A percentile compares a stretch with the other conserved stretches of the same genome.
Conservation (phyloP, 2,797 vertebrate species). For the Carapus acus region DNA sequence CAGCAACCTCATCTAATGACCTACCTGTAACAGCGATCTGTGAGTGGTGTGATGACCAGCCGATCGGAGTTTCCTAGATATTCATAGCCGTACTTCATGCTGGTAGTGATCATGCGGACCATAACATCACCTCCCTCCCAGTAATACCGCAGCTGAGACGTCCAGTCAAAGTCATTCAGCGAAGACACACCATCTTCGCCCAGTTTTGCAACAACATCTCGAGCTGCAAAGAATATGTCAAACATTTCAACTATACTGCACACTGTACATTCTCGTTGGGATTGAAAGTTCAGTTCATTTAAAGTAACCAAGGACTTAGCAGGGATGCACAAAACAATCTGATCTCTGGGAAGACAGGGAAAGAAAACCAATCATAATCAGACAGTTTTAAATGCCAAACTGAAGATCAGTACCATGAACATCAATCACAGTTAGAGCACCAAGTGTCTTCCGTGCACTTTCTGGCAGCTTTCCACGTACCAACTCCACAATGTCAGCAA, state of each 20-base stretch:
- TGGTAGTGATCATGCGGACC: slow-evolving; percentile 90
- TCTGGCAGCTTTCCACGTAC: slow-evolving; percentile 85
- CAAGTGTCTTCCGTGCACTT: slow-evolving; percentile 85
- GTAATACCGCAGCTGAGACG: slow-evolving; percentile 90
- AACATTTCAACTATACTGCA: too few relatives aligned
- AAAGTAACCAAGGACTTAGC: too few relatives aligned
- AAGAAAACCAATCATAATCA: too few relatives aligned
- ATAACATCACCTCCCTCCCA: slow-evolving; percentile 79
- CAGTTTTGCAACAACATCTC: slow-evolving; percentile 79
- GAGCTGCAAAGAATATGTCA: too few relatives aligned
- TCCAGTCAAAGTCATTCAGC: slow-evolving; percentile 88
- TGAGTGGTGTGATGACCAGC: slow-evolving; percentile 90
- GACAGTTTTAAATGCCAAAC: not conserved
- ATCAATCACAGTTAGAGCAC: slow-evolving; percentile 88
- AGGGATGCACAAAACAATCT: too few relatives aligned
- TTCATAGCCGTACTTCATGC: slow-evolving; percentile 86
- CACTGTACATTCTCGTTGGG: too few relatives aligned
- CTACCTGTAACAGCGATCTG: slow-evolving; percentile 92
- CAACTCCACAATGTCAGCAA: slow-evolving; percentile 83
- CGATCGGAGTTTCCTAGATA: slow-evolving; percentile 88
- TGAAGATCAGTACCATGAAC: slow-evolving; percentile 83
- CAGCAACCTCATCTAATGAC: too few relatives aligned
- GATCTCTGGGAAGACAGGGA: too few relatives aligned
- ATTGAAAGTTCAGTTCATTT: too few relatives aligned
- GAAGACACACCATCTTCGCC: slow-evolving; percentile 72